phyloP scores from a whole-genome alignment of 2,888 invertebrate species.

The Rhagonycha fulva region DNA sequence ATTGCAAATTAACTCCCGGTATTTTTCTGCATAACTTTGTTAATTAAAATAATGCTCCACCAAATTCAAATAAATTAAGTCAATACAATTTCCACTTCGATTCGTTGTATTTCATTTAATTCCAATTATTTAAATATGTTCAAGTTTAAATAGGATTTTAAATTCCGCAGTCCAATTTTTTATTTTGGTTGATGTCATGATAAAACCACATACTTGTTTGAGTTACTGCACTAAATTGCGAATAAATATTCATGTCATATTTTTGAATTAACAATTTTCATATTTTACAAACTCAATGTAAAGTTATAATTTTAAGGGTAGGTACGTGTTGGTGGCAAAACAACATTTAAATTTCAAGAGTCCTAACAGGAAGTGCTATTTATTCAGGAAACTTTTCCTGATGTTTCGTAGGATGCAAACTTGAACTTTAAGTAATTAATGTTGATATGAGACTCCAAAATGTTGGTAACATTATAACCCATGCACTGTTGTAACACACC shows the following conservation, averaged over 20 bases:
- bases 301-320: constrained; percentile 13
- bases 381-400: constrained; percentile 12
- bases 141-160: background rate
- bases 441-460: background rate
- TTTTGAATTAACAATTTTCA: constrained; percentile 16
- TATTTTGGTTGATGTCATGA: background rate
- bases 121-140: background rate
- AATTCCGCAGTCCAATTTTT: background rate
- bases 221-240: background rate
- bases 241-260: constrained; percentile 18
- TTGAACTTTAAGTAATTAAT: constrained; percentile 2
- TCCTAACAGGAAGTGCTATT: constrained; percentile 13
- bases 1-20: background rate
- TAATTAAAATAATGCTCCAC: background rate
- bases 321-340: constrained; percentile 4
- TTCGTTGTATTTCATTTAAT: background rate
- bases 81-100: background rate
- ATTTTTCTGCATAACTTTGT: background rate
- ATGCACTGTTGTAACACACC: background rate
- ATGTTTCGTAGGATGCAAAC: constrained; percentile 2
- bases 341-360: constrained; percentile 17
- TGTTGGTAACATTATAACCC: background rate
- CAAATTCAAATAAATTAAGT: background rate
- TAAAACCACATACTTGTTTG: background rate
- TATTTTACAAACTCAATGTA: constrained; percentile 19